Conservation (phyloP, 2,888 invertebrate genomes). For the Acrobasis repandana region DNA sequence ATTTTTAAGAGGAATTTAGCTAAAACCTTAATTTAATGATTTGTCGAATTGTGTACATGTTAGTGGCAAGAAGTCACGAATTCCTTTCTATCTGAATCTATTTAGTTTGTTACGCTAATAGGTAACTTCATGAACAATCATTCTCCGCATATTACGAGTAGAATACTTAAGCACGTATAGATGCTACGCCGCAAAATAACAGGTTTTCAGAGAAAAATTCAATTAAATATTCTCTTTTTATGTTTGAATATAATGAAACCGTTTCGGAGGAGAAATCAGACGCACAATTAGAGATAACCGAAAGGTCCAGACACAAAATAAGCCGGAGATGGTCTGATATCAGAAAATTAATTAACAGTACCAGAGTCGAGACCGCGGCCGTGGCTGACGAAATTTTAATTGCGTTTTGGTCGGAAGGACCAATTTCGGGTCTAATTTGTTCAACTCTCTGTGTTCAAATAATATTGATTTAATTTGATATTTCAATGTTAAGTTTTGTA, state of each 20-base stretch:
- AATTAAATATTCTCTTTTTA: neutral
- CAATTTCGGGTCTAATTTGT: neutral
- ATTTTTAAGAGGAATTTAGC: too few species aligned
- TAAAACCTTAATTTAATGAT: too few species aligned
- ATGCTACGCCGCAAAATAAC: neutral
- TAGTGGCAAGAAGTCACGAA: too few species aligned
- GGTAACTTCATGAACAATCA: too few species aligned
- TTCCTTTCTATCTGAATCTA: too few species aligned
- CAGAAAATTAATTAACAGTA: conserved; percentile 16
- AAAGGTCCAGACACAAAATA: conserved; percentile 5
- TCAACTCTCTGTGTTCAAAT: neutral
- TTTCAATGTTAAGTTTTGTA: too few species aligned
- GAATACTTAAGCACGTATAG: too few species aligned
- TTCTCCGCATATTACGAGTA: too few species aligned
- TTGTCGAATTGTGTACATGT: too few species aligned
- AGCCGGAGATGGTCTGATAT: conserved; percentile 9
- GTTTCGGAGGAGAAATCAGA: neutral
- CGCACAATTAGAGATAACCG: conserved; percentile 5
- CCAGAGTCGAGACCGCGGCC: neutral
- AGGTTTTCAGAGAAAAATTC: neutral
- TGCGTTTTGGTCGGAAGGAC: conserved; percentile 10
- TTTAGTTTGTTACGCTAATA: too few species aligned
- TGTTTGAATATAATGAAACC: neutral
- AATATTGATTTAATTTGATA: neutral
- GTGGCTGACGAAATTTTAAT: conserved; percentile 15